A percentile compares a stretch with the other conserved stretches of the same genome.
phyloP scores from a whole-genome alignment of 2,113 vertebrate genomes.

The Scolopax mira region DNA sequence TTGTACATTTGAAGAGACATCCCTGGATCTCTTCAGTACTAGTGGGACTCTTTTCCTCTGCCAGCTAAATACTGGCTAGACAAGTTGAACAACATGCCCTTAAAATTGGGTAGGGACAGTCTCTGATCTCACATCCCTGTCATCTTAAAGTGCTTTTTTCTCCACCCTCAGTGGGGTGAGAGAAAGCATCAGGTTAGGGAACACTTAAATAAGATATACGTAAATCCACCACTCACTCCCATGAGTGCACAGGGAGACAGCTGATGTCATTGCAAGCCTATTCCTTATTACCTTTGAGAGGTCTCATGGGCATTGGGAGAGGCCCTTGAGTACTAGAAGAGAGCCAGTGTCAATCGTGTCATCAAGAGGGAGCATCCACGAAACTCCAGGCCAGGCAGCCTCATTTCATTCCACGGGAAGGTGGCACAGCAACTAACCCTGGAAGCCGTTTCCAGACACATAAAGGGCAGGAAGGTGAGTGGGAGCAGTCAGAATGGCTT shows the following conservation, averaged over 20 bases:
- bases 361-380: neutral
- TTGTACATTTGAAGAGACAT: neutral
- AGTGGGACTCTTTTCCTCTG: neutral
- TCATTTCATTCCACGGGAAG: neutral
- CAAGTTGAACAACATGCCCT: neutral
- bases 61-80: conserved; percentile 3
- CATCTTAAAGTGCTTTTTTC: neutral
- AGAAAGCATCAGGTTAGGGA: neutral
- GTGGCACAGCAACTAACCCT: neutral
- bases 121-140: conserved; percentile 8
- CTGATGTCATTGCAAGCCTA: neutral
- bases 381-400: neutral
- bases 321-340: neutral
- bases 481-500: neutral
- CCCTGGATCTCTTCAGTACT: neutral
- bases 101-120: neutral
- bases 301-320: neutral
- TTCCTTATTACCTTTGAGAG: neutral
- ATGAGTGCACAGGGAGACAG: neutral
- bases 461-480: neutral
- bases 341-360: neutral
- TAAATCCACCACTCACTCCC: neutral
- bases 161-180: neutral
- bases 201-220: neutral
- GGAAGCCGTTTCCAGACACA: neutral